Conservation (phyloP, 1,140 invertebrate species). For the Megalonaias nervosa region DNA sequence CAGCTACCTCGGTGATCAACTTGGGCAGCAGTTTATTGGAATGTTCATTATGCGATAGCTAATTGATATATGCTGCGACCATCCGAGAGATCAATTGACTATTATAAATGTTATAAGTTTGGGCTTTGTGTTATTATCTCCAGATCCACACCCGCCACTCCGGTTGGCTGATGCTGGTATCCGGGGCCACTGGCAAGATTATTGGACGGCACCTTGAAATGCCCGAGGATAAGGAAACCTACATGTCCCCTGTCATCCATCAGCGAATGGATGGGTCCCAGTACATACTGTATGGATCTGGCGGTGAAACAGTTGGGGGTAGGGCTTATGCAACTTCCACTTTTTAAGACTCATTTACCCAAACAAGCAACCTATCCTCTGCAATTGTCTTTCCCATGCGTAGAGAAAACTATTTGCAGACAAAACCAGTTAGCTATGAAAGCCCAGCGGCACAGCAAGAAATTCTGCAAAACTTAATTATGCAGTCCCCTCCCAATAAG, state of each 20-base stretch:
- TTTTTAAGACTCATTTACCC: no score
- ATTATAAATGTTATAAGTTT: no score
- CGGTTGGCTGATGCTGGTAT: conserved; percentile 57
- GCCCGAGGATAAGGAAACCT: conserved; percentile 59
- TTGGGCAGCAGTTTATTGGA: no score
- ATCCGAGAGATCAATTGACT: no score
- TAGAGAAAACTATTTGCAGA: not conserved
- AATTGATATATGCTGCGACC: no score
- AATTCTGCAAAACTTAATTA: no score
- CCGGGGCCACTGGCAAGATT: conserved; percentile 52
- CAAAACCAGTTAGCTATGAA: not conserved
- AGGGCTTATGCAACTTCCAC: not conserved
- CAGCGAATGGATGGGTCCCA: conserved; percentile 52
- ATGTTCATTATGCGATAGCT: no score
- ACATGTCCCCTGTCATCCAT: conserved; percentile 63
- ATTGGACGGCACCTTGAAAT: conserved; percentile 56
- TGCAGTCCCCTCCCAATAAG: no score
- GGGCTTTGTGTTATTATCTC: not conserved
- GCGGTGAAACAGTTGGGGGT: conserved; percentile 65
- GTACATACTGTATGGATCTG: conserved; percentile 61
- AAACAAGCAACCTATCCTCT: no score
- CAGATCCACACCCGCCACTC: conserved; percentile 47
- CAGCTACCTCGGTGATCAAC: no score
- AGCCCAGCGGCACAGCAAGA: not conserved
- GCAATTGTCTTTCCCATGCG: no score